A percentile compares a stretch with the other conserved stretches of the same genome.
These are phyloP conservation scores for Gobiocypris rarus DNA, from an alignment of 2,113 vertebrate genomes.

Conservation along the genomic window DNA sequence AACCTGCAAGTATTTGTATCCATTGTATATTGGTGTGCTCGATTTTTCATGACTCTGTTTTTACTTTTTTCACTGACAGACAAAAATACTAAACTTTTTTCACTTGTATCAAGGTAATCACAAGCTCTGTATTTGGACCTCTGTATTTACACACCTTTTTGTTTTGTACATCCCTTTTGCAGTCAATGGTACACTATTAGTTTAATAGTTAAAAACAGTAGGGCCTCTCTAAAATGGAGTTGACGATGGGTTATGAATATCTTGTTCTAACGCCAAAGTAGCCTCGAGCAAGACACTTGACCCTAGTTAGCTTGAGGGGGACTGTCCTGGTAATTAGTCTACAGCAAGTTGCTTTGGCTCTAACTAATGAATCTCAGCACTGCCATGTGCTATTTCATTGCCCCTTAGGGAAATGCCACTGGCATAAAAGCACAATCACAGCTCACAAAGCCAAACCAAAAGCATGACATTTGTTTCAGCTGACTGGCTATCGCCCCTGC, in stretches of 20 bases:
- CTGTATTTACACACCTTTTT: background rate
- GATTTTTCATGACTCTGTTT: too few relatives aligned
- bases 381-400: constrained; percentile 16
- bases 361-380: constrained; percentile 21
- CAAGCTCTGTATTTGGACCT: too few relatives aligned
- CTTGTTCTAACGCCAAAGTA: background rate
- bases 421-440: constrained; percentile 17
- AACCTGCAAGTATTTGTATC: background rate
- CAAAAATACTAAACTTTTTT: too few relatives aligned
- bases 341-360: background rate
- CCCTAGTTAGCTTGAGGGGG: constrained; percentile 38
- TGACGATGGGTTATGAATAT: background rate
- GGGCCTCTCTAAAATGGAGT: background rate
- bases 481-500: background rate
- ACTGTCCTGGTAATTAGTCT: constrained; percentile 13
- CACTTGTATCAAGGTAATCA: too few relatives aligned
- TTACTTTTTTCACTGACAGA: too few relatives aligned
- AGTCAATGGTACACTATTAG: background rate
- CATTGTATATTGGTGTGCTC: background rate
- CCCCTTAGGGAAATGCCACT: constrained; percentile 10
- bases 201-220: constrained; percentile 8
- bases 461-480: constrained; percentile 14
- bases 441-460: constrained; percentile 30
- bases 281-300: background rate
- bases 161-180: background rate